These are phyloP conservation scores for Prunella himalayana DNA, from an alignment of 2,113 vertebrate genomes.

Conservation along the genomic window DNA sequence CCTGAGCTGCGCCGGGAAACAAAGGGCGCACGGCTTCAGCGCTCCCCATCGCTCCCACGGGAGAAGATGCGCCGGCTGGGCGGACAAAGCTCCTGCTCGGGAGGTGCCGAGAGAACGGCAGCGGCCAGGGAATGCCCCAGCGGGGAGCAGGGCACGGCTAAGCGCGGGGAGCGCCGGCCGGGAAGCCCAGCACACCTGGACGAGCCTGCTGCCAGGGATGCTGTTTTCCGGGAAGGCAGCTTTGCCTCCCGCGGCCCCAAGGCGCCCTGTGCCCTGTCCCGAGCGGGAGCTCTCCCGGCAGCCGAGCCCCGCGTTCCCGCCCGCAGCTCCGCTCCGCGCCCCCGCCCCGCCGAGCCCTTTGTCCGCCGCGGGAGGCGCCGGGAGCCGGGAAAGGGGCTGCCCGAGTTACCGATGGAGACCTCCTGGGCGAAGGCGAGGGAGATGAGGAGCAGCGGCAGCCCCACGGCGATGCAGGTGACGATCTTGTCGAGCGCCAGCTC, in stretches of 20 bases:
- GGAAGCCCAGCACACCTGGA: background rate
- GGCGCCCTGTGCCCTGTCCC: background rate
- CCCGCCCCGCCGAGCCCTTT: background rate
- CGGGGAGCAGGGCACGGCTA: background rate
- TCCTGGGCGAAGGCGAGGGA: slow-evolving; percentile 96
- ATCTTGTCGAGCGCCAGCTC: slow-evolving; percentile 92
- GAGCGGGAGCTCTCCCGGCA: background rate
- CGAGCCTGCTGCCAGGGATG: background rate
- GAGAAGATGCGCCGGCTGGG: background rate
- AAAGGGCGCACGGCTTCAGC: background rate
- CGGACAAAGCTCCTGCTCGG: background rate
- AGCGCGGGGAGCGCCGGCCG: background rate
- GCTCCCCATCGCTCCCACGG: background rate
- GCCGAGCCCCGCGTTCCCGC: background rate
- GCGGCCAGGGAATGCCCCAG: background rate
- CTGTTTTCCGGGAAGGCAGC: background rate
- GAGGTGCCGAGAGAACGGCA: background rate
- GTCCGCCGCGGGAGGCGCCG: background rate
- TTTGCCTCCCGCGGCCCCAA: background rate
- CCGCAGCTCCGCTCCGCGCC: background rate
- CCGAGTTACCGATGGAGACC: slow-evolving; percentile 84
- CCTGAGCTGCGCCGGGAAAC: background rate
- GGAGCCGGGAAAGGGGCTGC: background rate
- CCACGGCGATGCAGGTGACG: slow-evolving; percentile 87
- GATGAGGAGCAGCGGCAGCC: slow-evolving; percentile 91